Evolutionary conservation across 2,797 vertebrate species (phyloP).

Genomic region (Cossypha heuglini): DNA sequence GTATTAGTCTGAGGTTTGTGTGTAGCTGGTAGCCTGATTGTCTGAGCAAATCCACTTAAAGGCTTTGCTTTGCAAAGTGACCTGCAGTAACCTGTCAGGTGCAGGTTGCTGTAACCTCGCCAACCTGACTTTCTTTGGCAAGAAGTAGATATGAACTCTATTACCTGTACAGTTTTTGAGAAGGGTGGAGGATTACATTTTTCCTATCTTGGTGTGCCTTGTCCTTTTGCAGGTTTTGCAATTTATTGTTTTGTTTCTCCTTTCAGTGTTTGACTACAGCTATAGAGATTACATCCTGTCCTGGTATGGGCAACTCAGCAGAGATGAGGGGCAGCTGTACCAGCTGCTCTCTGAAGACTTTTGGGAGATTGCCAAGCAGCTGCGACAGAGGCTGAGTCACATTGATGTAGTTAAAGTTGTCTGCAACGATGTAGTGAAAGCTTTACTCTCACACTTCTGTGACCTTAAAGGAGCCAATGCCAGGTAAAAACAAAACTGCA

Average conservation of each 20-base stretch:
- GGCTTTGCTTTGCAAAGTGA: constrained; percentile 48
- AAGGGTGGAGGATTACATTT: not conserved
- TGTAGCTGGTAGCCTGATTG: constrained; percentile 21
- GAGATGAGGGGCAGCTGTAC: constrained; percentile 91
- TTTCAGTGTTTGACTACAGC: constrained; percentile 92
- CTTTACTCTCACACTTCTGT: constrained; percentile 92
- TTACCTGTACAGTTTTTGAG: not conserved
- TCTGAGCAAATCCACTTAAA: constrained; percentile 45
- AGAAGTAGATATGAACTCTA: not conserved
- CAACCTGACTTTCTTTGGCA: not conserved
- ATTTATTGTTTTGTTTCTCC: constrained; percentile 40
- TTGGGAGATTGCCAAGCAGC: constrained; percentile 90
- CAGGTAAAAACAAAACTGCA: constrained; percentile 79
- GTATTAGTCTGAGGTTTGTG: constrained; percentile 15
- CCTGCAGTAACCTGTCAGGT: constrained; percentile 34
- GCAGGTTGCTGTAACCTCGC: not conserved
- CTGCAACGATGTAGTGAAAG: constrained; percentile 89
- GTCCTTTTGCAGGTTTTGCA: not conserved
- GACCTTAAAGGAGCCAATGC: constrained; percentile 92
- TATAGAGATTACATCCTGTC: constrained; percentile 95
- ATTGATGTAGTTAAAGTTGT: constrained; percentile 92
- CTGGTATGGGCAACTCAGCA: constrained; percentile 91
- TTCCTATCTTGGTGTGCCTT: not conserved
- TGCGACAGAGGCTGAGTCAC: constrained; percentile 85
- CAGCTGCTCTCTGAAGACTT: constrained; percentile 94